Evolutionary conservation across 2,797 vertebrate species (phyloP), one percentile per base, ranked within the genome.

Genomic region (Xyrichtys novacula): DNA sequence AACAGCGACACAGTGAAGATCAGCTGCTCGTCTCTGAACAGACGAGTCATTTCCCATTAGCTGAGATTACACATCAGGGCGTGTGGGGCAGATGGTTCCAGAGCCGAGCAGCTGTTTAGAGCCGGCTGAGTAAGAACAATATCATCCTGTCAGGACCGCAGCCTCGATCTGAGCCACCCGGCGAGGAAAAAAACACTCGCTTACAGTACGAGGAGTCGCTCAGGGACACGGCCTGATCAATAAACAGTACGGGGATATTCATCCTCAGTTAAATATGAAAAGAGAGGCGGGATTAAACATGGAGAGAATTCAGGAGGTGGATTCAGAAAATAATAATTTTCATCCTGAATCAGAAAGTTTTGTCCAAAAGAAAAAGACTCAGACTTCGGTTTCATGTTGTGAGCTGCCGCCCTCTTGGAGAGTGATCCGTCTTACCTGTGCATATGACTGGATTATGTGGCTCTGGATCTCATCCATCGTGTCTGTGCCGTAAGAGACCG

Each of bases 381-480:
- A n/a, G n/a, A n/a, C n/a, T n/a, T n/a, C n/a, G n/a, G n/a, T n/a
- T n/a, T n/a, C n/a, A n/a, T n/a, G n/a, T n/a, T n/a, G n/a, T n/a
- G n/a, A n/a, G n/a, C n/a, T n/a, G n/a, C n/a, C n/a, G n/a, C n/a
- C n/a, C 31, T 32, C 3, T 2, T 7, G 7, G 11, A 26, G 8
- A 22, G n/a, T 9, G 3, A 32, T 12, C 25, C 4, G 1, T 16
- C 85, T 89, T 88, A 98, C 97, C 96, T 95, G 96, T 49, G 94
- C 86, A 1, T 96, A 96, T 0, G 96, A 95, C 74, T 91, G 95
- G 49, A 93, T 49, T 29, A 99, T 93, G 76, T 97, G 97, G 88
- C 80, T 96, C 88, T 99, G 97, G 64, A 99, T 98, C 92, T 99
- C 97, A 42, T 99, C 97, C 98, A 98, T 98, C 15, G 96, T 98